Base-by-base conservation (phyloP, 2,888 invertebrate genomes). In the Allacma fusca region DNA sequence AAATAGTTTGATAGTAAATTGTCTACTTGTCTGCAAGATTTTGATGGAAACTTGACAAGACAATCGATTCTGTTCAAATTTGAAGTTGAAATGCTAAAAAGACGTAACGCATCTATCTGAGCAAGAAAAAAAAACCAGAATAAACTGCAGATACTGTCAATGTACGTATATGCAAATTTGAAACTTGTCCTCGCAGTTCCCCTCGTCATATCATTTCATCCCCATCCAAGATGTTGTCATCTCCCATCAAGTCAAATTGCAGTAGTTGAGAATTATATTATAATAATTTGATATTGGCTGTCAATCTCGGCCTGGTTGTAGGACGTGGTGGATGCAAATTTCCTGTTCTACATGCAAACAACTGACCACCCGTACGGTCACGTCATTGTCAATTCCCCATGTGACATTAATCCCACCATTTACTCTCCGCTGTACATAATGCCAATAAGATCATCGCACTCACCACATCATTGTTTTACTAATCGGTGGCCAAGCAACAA, bases 211-310 rank as follows among this genome's bases (percentile, higher is more conserved):
- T 21, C 62, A 24, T 23, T 9, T 62, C 62, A 62, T 62, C 24
- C 26, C 24, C 62, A 62, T 62, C 1, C 62, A 24, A 24, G 23
- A 19, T n/a, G 4, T 16, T 62, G 23, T 62, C 62, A 26, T 62
- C 24, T 62, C 62, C 62, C 62, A 24, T 62, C 62, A 62, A 12
- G 24, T 62, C 62, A 50, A 50, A 19, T 4, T 50, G 16, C 50
- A 50, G 50, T 50, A 50, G 50, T 50, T 50, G 50, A 50, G 16
- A 50, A 50, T 50, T 50, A 50, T 50, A 50, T 50, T 62, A 26
- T 62, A 62, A 62, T 62, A 62, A 62, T 62, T 62, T 62, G 62
- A 62, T 62, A 62, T 62, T 62, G 62, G 23, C 62, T 62, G 62
- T 62, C 62, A 62, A 62, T 62, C 62, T 62, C 62, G 1, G 19